A percentile compares a stretch with the other conserved stretches of the same genome.
These are phyloP conservation scores for Micoletzkya japonica DNA, from an alignment of 2,888 invertebrate species.

Conservation along the genomic window DNA sequence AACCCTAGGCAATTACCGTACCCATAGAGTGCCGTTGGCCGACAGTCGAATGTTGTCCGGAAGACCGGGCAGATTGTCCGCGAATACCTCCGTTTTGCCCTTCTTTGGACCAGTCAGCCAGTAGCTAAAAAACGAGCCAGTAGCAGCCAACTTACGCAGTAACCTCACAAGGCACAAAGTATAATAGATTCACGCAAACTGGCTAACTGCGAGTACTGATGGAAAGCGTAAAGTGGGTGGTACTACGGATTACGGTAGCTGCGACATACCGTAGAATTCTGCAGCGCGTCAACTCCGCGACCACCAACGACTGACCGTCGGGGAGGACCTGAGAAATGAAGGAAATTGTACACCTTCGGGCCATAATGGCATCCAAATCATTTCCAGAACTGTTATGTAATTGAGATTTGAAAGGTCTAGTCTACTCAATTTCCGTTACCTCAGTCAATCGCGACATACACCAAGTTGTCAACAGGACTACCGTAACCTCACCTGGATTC, in stretches of 20 bases:
- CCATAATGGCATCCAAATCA: too few relatives aligned
- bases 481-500: constrained; percentile 68
- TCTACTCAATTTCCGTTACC: too few relatives aligned
- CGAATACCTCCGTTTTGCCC: constrained; percentile 79
- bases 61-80: constrained; percentile 73
- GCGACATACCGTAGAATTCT: constrained; percentile 73
- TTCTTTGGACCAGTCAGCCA: constrained; percentile 80
- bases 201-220: not conserved
- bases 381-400: too few relatives aligned
- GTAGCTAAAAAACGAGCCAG: constrained; percentile 67
- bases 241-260: too few relatives aligned
- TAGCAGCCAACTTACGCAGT: not conserved
- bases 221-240: not conserved
- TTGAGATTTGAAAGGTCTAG: too few relatives aligned
- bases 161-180: too few relatives aligned
- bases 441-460: too few relatives aligned
- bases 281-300: constrained; percentile 75
- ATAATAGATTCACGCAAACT: not conserved
- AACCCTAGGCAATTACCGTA: too few relatives aligned
- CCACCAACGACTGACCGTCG: constrained; percentile 80
- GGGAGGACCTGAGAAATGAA: constrained; percentile 72
- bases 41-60: constrained; percentile 74
- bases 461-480: too few relatives aligned
- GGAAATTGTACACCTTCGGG: too few relatives aligned
- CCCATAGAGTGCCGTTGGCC: constrained; percentile 28